Evolutionary conservation across 2,797 vertebrate genomes (phyloP).

Genomic region (Pristis pectinata): DNA sequence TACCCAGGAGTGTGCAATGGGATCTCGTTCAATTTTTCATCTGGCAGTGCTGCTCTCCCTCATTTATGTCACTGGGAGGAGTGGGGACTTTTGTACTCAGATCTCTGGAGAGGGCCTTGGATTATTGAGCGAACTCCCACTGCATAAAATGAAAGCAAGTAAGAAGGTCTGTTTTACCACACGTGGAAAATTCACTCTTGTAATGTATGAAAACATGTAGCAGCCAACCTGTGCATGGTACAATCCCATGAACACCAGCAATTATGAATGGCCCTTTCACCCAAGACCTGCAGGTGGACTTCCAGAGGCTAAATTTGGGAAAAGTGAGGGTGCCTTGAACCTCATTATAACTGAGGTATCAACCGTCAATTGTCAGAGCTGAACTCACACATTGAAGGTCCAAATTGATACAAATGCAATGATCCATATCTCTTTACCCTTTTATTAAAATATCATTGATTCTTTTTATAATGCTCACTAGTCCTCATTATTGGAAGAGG

Average conservation of each 20-base stretch:
- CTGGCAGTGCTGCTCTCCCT: too few relatives aligned
- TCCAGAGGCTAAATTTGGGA: neutral
- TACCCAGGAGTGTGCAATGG: too few relatives aligned
- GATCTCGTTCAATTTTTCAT: too few relatives aligned
- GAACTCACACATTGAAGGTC: neutral
- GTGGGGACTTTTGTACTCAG: too few relatives aligned
- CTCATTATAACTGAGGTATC: neutral
- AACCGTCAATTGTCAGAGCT: slow-evolving; percentile 9
- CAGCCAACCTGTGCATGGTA: neutral
- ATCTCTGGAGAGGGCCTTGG: too few relatives aligned
- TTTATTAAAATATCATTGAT: neutral
- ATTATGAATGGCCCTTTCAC: neutral
- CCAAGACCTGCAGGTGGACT: neutral
- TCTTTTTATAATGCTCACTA: neutral
- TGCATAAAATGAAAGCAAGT: neutral
- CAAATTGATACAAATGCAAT: neutral
- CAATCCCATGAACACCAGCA: neutral
- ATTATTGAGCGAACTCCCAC: too few relatives aligned
- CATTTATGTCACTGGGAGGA: too few relatives aligned
- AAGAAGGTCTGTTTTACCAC: neutral
- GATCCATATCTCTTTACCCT: too few relatives aligned
- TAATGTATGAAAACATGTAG: neutral
- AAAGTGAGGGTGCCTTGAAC: neutral
- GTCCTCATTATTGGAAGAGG: neutral
- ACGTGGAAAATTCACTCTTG: neutral